Base-by-base conservation (phyloP, 2,888 invertebrate genomes). In the Drosophila emarginata region DNA sequence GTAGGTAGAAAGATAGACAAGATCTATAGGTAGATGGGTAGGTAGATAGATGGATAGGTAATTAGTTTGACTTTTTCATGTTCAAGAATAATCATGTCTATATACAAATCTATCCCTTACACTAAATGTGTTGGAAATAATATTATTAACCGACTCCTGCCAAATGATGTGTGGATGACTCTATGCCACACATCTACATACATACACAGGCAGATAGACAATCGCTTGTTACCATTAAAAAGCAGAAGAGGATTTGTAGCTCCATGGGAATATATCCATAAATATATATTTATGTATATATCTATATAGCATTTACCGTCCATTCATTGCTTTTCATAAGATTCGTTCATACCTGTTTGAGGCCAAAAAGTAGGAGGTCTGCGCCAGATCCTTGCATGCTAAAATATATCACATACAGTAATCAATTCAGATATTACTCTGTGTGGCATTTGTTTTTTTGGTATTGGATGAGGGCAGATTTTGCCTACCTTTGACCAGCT, bases 321-420 rank as follows among this genome's bases (percentile, higher is more conserved):
- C 32, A 50, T 21, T 45, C 12, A 18, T 50, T 11, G 50, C 11
- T 21, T 50, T 50, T 32, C 11, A 32, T 21, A 1, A 12, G 45
- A 53, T 15, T 58, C 37, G 18, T 28, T 40, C 89, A 90, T 91
- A 96, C 96, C 96, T 97, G 93, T 99, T 99, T 60, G 99, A 99
- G 77, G 99, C 99, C 95, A 99, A 96, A 93, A 98, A 98, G 93
- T 99, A 99, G 3, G 98, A 98, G 26, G 98, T 98, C 93, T 99
- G 98, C 61, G 98, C 98, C 89, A 99, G 93, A 92, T 99, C 98
- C 93, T 98, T 98, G 91, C 97, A 96, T 71, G 98, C 97, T 97
- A 88, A 87, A 89, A 85, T 77, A 79, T 69, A 82, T 78, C 76
- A 79, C 69, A 51, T 18, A 52, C 26, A 83, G 66, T 82, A 76